Evolutionary conservation across 2,113 vertebrate genomes (phyloP).

Genomic region (Petromus typicus): DNA sequence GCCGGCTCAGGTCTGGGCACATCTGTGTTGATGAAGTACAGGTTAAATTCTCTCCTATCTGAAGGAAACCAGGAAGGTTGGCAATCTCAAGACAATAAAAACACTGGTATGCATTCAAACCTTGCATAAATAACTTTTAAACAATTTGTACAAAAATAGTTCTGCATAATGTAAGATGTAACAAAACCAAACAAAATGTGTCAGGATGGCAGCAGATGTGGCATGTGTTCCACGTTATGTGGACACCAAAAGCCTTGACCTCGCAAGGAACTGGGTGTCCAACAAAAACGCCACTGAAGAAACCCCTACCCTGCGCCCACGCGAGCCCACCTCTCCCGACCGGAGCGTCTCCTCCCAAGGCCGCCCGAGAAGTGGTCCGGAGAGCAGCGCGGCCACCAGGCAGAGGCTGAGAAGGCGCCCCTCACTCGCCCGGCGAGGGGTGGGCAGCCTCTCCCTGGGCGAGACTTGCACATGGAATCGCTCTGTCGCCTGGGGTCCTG

Average conservation of each 20-base stretch:
- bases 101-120: conserved; percentile 93
- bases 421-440: not conserved
- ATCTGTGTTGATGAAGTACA: conserved; percentile 83
- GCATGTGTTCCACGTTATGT: conserved; percentile 84
- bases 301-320: conserved; percentile 79
- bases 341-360: conserved; percentile 83
- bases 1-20: conserved; percentile 84
- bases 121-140: conserved; percentile 96
- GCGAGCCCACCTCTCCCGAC: conserved; percentile 78
- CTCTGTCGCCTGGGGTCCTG: conserved; percentile 69
- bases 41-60: conserved; percentile 86
- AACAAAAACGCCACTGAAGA: conserved; percentile 78
- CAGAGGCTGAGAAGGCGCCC: conserved; percentile 34
- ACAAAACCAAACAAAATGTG: conserved; percentile 89
- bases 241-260: conserved; percentile 79
- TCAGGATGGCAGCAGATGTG: conserved; percentile 90
- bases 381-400: conserved; percentile 81
- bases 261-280: conserved; percentile 83
- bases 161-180: conserved; percentile 94
- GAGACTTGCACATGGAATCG: conserved; percentile 80
- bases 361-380: conserved; percentile 84
- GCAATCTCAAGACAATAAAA: conserved; percentile 87
- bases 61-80: conserved; percentile 88
- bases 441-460: conserved; percentile 66
- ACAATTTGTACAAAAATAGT: conserved; percentile 99